Percentiles rank a stretch among this genome's conserved stretches.
Conservation (phyloP, 2,888 invertebrate genomes). For the Nephrocerus scutellatus region DNA sequence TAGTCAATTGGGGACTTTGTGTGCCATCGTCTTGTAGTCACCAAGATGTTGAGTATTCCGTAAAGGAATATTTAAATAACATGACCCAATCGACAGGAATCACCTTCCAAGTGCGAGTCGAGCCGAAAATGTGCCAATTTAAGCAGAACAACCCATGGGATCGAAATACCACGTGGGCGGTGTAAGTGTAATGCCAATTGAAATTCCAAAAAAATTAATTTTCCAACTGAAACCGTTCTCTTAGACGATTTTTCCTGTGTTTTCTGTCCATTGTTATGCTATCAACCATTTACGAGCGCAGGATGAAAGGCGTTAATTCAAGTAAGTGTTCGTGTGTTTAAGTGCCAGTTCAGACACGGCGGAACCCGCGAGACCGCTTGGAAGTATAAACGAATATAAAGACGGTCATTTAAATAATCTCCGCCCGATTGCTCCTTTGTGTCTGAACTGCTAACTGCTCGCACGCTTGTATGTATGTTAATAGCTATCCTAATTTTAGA, state of each 20-base stretch:
- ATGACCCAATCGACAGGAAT: conserved; percentile 53
- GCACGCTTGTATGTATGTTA: no score
- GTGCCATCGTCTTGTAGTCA: conserved; percentile 57
- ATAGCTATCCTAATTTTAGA: conserved; percentile 36
- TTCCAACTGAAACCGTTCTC: no score
- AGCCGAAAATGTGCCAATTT: conserved; percentile 58
- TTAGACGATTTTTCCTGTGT: conserved; percentile 49
- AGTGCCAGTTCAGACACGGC: no score
- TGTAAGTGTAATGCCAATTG: conserved; percentile 39
- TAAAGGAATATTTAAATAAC: conserved; percentile 49
- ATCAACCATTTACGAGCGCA: conserved; percentile 42
- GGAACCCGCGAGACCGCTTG: no score
- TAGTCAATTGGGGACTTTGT: conserved; percentile 63
- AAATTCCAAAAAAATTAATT: background rate
- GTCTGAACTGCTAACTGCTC: no score
- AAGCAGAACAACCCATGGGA: conserved; percentile 45
- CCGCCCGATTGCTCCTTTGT: no score
- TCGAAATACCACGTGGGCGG: conserved; percentile 49
- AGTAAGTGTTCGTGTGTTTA: conserved; percentile 31
- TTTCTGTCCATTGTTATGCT: conserved; percentile 43
- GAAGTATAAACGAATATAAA: no score
- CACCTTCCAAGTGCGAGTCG: conserved; percentile 53
- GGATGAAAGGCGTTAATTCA: conserved; percentile 29
- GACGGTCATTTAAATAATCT: no score
- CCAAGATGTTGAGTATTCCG: conserved; percentile 54